A percentile compares a stretch with the other conserved stretches of the same genome.
phyloP scores from a whole-genome alignment of 2,888 invertebrate species.

The Pharmacophagus antenor region DNA sequence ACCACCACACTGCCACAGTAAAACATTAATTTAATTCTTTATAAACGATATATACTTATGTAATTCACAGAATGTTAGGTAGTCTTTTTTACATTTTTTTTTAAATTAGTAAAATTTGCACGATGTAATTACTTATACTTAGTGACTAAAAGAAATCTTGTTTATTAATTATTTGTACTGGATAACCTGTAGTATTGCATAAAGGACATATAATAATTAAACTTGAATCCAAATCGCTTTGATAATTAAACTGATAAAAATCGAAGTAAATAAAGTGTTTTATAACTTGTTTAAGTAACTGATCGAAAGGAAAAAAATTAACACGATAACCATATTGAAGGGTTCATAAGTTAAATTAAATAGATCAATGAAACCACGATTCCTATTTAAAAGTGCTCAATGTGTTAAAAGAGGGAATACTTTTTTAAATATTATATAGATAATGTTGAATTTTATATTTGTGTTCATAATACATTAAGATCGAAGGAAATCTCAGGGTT shows the following conservation, averaged over 20 bases:
- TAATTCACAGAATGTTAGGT: too few species aligned
- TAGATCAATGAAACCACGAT: background rate
- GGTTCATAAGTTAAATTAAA: constrained; percentile 1
- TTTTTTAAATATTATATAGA: too few species aligned
- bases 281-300: background rate
- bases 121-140: too few species aligned
- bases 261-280: background rate
- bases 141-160: too few species aligned
- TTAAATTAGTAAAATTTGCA: too few species aligned
- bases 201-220: background rate
- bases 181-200: too few species aligned
- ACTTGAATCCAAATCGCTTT: background rate
- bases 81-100: too few species aligned
- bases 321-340: background rate
- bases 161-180: too few species aligned
- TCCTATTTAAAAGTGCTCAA: background rate
- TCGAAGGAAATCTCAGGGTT: too few species aligned
- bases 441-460: too few species aligned
- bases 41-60: too few species aligned
- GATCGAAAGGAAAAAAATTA: background rate
- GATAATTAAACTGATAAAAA: background rate
- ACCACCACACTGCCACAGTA: background rate
- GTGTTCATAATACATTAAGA: too few species aligned
- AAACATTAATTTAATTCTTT: background rate
- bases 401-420: background rate